Base-by-base conservation (phyloP, 2,113 vertebrate genomes). In the Takifugu flavidus region DNA sequence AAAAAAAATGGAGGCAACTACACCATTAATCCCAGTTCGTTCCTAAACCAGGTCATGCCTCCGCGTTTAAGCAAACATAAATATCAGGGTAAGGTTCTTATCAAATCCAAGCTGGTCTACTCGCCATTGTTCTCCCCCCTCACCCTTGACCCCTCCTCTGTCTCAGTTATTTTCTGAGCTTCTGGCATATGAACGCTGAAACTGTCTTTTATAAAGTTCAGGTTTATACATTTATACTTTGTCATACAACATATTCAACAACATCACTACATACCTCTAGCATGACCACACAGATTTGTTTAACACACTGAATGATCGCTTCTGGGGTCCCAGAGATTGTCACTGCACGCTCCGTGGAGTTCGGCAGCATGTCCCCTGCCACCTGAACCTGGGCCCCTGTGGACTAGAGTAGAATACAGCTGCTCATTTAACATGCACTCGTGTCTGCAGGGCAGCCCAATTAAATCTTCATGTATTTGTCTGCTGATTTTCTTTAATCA, bases 271-370 rank as follows among this genome's bases (percentile, higher is more conserved):
- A 66, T 94, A 98, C 96, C 96, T 98, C 96, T 90, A 98, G 91
- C 94, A 98, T 98, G 88, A 98, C 96, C 89, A 98, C 95, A 93
- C 96, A 98, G 89, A 98, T 98, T 82, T 98, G 96, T 93, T 96
- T 95, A 91, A 98, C 95, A 86, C 96, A 98, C 84, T 98, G 96
- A 90, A 98, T 98, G 84, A 98, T 98, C 85, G 96, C 96, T 50
- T 98, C 96, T 31, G 96, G 96, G 51, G 95, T 98, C 77, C 96
- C 96, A 51, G 96, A 98, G 93, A 98, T 98, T 87, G 96, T 98
- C 91, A 98, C 96, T 0, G 96, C 96, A 74, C 96, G 92, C 85
- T 98, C 96, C 5, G 96, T 98, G 81, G 96, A 98, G 87, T 98
- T 98, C 85, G 96, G 96, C 86, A 98, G 90, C 96, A 98, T 97